Conservation (phyloP, 2,113 vertebrate species). For the Strix aluco region DNA sequence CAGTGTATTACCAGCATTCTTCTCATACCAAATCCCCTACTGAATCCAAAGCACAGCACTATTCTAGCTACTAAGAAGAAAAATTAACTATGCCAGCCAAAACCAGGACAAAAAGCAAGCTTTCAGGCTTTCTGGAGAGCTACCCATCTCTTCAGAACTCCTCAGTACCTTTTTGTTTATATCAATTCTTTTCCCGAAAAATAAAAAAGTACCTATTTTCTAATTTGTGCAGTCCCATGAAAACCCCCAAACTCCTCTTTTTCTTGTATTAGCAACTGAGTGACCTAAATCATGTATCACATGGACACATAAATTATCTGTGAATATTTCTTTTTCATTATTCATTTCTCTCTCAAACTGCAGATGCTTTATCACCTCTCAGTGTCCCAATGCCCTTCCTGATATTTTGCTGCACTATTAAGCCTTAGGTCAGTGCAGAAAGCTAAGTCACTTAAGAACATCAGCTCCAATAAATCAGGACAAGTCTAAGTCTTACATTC, state of each 20-base stretch:
- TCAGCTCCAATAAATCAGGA: neutral
- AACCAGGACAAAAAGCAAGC: neutral
- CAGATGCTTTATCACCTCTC: neutral
- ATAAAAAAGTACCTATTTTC: neutral
- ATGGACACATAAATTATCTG: neutral
- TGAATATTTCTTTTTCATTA: neutral
- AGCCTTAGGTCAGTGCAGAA: neutral
- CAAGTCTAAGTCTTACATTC: neutral
- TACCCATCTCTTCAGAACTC: neutral
- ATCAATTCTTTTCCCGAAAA: neutral
- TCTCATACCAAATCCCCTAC: too few relatives aligned
- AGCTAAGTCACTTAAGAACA: neutral
- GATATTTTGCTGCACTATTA: neutral
- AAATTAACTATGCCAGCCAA: too few relatives aligned
- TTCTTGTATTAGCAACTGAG: neutral
- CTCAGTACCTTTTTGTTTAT: neutral
- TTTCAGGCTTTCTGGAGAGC: neutral
- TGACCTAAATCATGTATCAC: neutral
- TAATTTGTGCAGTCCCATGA: neutral
- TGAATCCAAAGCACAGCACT: too few relatives aligned
- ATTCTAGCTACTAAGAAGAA: too few relatives aligned
- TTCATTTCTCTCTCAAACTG: neutral
- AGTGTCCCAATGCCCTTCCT: neutral
- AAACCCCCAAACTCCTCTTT: neutral
- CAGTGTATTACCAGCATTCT: too few relatives aligned